Base-by-base conservation (phyloP, 2,888 invertebrate species). In the Drosophila paucipuncta region DNA sequence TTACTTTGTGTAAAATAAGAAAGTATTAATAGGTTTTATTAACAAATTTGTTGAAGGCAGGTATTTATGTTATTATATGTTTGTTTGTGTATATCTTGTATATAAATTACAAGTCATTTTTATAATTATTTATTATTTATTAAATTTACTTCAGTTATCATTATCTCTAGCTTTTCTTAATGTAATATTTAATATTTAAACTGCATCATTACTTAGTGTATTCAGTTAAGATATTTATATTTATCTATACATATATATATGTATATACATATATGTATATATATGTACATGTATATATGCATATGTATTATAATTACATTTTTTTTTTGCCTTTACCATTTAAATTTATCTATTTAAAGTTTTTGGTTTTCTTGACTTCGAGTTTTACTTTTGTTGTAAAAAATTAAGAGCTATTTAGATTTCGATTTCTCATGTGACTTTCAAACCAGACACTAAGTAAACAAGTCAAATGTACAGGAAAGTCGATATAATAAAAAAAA, bases 11-110 rank as follows among this genome's bases (percentile, higher is more conserved):
- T 89, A 87, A 91, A 89, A 87, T 90, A 87, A 90, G 87, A 90
- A 89, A 86, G 90, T 89, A 88, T 85, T 85, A 91, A 81, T 89
- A 85, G 80, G 86, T 85, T 82, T 90, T 91, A 91, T 88, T 90
- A 91, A 86, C 89, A 86, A 91, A 89, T 90, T 91, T 90, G 85
- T 91, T 90, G 92, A 91, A 91, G 91, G 91, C 91, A 91, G 91
- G 92, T 91, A 85, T 91, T 89, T 91, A 90, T 91, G 89, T 91
- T 90, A 80, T 90, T 85, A 84, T 91, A 85, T 90, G 88, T 84
- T 73, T 73, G 52, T 77, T 85, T 80, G 78, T 84, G 79, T 85
- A 80, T 89, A 82, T 90, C 85, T 87, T 88, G 87, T 91, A 91
- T 87, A 91, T 91, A 90, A 89, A 89, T 83, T 91, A 88, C 90